These are phyloP conservation scores for Montipora capricornis DNA, from an alignment of 64 coral and sea anemone species.

Conservation along the genomic window DNA sequence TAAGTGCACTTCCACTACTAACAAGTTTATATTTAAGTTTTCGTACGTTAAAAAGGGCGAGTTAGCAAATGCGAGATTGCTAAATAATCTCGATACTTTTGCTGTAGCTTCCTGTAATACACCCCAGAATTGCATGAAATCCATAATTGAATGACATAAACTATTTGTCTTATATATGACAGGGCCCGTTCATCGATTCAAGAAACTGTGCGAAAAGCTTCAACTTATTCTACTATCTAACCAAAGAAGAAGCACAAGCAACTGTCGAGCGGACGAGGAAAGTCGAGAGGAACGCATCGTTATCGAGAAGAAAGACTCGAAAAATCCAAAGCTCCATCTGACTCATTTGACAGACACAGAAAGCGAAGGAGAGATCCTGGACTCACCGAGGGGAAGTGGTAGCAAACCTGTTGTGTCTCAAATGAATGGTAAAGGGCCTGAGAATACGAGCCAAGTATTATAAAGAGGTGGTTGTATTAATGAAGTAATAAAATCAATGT, in stretches of 20 bases:
- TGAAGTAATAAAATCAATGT: not conserved
- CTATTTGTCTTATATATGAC: not conserved
- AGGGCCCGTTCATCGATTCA: slow-evolving; percentile 94
- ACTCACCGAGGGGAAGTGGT: slow-evolving; percentile 22
- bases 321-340: slow-evolving; percentile 55
- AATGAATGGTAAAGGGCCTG: slow-evolving; percentile 15
- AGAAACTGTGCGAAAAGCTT: slow-evolving; percentile 95
- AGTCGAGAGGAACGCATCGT: not conserved
- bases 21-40: too few relatives aligned
- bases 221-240: slow-evolving; percentile 84
- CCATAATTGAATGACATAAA: too few relatives aligned
- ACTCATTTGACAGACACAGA: slow-evolving; percentile 88
- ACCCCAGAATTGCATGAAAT: too few relatives aligned
- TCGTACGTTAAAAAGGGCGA: too few relatives aligned
- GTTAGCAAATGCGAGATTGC: too few relatives aligned
- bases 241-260: slow-evolving; percentile 63
- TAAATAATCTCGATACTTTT: too few relatives aligned
- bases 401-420: not conserved
- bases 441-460: not conserved
- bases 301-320: slow-evolving; percentile 23
- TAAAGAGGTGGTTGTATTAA: not conserved
- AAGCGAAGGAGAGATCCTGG: slow-evolving; percentile 85
- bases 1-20: too few relatives aligned
- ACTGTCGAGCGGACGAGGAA: slow-evolving; percentile 51
- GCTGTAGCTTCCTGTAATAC: too few relatives aligned